These are phyloP conservation scores for Meta bourneti DNA, from an alignment of 2,888 invertebrate species.

Conservation along the genomic window DNA sequence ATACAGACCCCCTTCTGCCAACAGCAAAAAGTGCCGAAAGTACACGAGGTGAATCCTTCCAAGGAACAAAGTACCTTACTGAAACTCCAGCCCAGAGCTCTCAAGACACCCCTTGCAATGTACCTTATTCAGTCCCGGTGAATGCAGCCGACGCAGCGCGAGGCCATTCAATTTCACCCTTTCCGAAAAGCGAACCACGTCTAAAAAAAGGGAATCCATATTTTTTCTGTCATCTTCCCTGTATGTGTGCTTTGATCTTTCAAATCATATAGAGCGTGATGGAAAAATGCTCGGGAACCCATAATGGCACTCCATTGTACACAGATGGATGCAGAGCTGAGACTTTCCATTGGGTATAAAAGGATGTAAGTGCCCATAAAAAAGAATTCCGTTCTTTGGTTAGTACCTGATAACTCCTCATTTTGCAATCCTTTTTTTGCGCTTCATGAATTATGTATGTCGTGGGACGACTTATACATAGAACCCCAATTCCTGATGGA, in stretches of 20 bases:
- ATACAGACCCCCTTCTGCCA: neutral
- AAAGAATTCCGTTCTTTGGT: conserved; percentile 2
- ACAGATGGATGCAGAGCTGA: conserved; percentile 6
- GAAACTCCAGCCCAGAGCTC: neutral
- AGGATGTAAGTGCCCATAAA: conserved; percentile 36
- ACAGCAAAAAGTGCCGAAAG: neutral
- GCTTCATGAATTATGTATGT: conserved; percentile 25
- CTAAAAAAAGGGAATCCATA: conserved; percentile 3
- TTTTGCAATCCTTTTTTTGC: conserved; percentile 23
- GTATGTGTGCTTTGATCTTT: neutral
- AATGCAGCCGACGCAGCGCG: neutral
- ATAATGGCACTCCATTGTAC: conserved; percentile 33
- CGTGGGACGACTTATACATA: neutral
- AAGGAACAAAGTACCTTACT: neutral
- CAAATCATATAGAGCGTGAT: neutral
- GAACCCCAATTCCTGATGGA: conserved; percentile 11
- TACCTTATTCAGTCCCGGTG: neutral
- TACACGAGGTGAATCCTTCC: neutral
- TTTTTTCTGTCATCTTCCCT: conserved; percentile 24
- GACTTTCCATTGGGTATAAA: conserved; percentile 50
- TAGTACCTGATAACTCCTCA: conserved; percentile 21
- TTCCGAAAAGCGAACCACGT: neutral
- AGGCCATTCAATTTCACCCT: neutral
- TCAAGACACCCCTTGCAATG: neutral
- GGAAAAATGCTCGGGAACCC: neutral